phyloP scores from a whole-genome alignment of 2,113 vertebrate species.

The Fregata magnificens region DNA sequence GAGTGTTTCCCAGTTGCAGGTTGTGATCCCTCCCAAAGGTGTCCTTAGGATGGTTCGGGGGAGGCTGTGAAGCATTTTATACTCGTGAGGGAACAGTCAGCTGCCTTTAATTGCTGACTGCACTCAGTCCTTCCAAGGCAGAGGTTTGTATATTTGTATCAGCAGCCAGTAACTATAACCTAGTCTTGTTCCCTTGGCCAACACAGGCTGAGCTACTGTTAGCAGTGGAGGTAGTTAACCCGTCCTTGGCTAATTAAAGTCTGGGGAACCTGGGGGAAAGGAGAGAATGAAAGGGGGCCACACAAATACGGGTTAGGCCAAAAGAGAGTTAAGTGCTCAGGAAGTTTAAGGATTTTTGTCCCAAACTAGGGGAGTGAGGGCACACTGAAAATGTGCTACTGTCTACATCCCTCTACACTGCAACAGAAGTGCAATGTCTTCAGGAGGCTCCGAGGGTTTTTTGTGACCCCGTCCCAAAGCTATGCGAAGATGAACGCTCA shows the following conservation, averaged over 20 bases:
- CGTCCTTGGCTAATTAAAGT: neutral
- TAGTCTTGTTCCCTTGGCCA: neutral
- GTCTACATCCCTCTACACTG: neutral
- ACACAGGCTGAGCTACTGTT: neutral
- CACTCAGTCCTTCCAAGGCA: neutral
- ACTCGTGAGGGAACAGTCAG: neutral
- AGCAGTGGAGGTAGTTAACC: neutral
- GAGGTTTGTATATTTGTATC: neutral
- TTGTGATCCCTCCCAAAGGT: neutral
- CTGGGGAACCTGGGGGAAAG: accelerated
- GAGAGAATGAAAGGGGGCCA: neutral
- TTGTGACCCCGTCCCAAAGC: neutral
- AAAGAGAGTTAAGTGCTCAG: neutral
- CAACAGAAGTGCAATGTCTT: neutral
- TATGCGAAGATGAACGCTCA: accelerated
- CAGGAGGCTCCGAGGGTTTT: neutral
- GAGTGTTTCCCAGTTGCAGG: neutral
- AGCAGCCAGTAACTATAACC: neutral
- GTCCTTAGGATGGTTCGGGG: neutral
- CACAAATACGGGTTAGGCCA: neutral
- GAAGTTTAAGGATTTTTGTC: neutral
- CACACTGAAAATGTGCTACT: neutral
- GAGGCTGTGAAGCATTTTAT: slow-evolving; percentile 23
- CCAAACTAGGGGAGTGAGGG: neutral
- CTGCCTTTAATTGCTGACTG: slow-evolving; percentile 28